These are phyloP conservation scores for Euura saliciscinereae DNA, from an alignment of 1,140 invertebrate genomes.

Conservation along the genomic window DNA sequence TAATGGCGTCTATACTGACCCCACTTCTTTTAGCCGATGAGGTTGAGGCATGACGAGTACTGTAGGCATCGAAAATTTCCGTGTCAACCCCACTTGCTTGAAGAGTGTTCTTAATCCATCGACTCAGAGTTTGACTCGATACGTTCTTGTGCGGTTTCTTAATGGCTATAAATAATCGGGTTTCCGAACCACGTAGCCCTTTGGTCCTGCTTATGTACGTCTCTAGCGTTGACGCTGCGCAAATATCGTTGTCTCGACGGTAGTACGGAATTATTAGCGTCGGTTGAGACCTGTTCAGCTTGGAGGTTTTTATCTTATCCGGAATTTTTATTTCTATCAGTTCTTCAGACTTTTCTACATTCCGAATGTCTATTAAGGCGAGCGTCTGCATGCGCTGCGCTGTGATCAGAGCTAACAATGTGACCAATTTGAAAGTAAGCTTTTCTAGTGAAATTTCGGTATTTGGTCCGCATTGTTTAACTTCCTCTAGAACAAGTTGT, in stretches of 20 bases:
- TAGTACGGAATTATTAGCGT: constrained; percentile 15
- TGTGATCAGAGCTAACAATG: constrained; percentile 15
- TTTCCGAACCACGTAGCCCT: too few relatives aligned
- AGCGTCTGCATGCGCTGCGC: constrained; percentile 13
- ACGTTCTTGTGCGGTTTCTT: too few relatives aligned
- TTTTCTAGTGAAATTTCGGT: too few relatives aligned
- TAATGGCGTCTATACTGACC: too few relatives aligned
- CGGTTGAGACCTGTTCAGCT: constrained; percentile 16
- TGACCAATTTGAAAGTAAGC: background rate
- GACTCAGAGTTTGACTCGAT: background rate
- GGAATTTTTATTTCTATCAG: constrained; percentile 19
- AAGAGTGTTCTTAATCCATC: constrained; percentile 16
- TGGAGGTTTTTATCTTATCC: constrained; percentile 21
- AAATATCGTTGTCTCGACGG: background rate
- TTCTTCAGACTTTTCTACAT: constrained; percentile 8
- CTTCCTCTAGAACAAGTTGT: too few relatives aligned
- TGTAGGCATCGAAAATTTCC: constrained; percentile 14
- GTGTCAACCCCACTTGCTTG: constrained; percentile 17
- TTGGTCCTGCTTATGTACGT: too few relatives aligned
- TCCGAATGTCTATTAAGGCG: constrained; percentile 14
- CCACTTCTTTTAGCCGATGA: background rate
- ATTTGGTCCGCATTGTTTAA: too few relatives aligned
- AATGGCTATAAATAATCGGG: too few relatives aligned
- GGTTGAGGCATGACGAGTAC: constrained; percentile 14
- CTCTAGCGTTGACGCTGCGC: constrained; percentile 5